Conservation (phyloP, 2,888 invertebrate genomes). For the Dichetophora obliterata region DNA sequence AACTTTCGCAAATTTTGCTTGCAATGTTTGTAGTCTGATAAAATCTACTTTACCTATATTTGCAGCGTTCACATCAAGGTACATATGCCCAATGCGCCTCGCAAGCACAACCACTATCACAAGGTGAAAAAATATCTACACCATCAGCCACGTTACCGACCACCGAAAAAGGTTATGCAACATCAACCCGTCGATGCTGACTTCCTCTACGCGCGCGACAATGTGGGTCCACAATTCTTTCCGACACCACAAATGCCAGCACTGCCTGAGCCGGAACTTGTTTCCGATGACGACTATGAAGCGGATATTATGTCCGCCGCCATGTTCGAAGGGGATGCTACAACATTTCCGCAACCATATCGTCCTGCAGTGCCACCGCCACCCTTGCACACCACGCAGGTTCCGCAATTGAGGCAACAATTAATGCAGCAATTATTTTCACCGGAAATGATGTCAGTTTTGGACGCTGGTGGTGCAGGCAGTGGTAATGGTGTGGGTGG, state of each 20-base stretch:
- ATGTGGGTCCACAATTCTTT: slow-evolving; percentile 20
- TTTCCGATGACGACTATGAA: slow-evolving; percentile 35
- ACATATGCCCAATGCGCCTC: slow-evolving; percentile 58
- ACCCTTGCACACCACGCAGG: slow-evolving; percentile 37
- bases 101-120: slow-evolving; percentile 51
- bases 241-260: slow-evolving; percentile 46
- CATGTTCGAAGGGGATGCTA: slow-evolving; percentile 12
- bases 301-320: slow-evolving; percentile 32
- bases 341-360: slow-evolving; percentile 35
- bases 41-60: background rate
- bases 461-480: slow-evolving; percentile 37
- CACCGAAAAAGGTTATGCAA: background rate
- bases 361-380: slow-evolving; percentile 44
- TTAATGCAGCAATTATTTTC: slow-evolving; percentile 57
- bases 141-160: slow-evolving; percentile 43
- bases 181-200: slow-evolving; percentile 24
- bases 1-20: no score
- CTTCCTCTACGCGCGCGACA: background rate
- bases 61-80: slow-evolving; percentile 62
- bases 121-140: slow-evolving; percentile 49
- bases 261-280: slow-evolving; percentile 55
- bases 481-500: slow-evolving; percentile 10
- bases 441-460: slow-evolving; percentile 53
- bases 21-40: no score
- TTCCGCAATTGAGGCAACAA: slow-evolving; percentile 47